These are phyloP conservation scores for Antheraea pernyi DNA, from an alignment of 1,140 invertebrate genomes.

Conservation along the genomic window DNA sequence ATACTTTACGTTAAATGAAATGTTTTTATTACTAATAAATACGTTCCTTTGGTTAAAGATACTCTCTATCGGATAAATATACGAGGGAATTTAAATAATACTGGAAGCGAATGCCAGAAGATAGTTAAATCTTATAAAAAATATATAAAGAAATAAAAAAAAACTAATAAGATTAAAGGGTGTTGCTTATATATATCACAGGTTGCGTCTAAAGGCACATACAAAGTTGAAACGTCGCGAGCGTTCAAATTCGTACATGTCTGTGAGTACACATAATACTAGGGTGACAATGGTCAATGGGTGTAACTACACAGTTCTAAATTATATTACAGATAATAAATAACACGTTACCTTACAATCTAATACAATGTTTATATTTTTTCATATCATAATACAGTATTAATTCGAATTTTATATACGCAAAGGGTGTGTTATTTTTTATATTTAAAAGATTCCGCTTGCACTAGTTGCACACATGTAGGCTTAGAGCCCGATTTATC, in stretches of 20 bases:
- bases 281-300: constrained; percentile 32
- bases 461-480: too few species aligned
- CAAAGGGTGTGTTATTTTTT: too few species aligned
- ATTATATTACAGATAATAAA: constrained; percentile 33
- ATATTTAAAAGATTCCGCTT: too few species aligned
- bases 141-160: background rate
- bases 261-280: constrained; percentile 34
- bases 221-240: constrained; percentile 24
- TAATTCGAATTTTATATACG: background rate
- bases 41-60: too few species aligned
- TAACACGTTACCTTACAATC: constrained; percentile 24
- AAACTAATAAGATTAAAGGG: constrained; percentile 17
- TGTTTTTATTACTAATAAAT: too few species aligned
- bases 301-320: constrained; percentile 16
- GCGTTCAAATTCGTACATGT: constrained; percentile 25
- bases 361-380: constrained; percentile 4
- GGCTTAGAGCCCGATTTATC: too few species aligned
- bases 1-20: too few species aligned
- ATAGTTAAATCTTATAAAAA: background rate
- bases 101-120: background rate
- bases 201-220: constrained; percentile 48
- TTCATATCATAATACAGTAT: background rate
- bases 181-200: constrained; percentile 60
- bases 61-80: too few species aligned
- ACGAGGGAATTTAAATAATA: background rate